Percentiles rank a stretch among this genome's conserved stretches.
Conservation (phyloP, 2,888 invertebrate genomes). For the Tenthredo notha region DNA sequence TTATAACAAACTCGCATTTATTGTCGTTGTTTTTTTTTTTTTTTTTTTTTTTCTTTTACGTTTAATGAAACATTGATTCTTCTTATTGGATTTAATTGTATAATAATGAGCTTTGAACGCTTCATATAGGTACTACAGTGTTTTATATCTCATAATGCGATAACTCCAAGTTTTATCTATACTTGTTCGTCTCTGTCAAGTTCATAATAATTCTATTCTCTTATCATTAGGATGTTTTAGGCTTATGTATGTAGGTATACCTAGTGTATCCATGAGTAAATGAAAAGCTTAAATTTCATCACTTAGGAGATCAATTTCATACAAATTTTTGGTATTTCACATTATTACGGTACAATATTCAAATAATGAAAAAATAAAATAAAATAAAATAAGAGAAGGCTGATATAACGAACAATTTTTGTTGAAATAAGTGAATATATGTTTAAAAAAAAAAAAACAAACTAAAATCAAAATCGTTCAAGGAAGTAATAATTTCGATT, state of each 20-base stretch:
- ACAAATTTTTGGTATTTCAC: too few relatives aligned
- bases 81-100: neutral
- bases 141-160: neutral
- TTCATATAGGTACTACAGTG: neutral
- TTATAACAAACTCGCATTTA: neutral
- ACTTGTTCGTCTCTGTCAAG: constrained; percentile 34
- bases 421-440: neutral
- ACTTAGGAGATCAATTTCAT: too few relatives aligned
- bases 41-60: neutral
- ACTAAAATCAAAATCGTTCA: too few relatives aligned
- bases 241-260: neutral
- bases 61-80: neutral
- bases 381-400: neutral
- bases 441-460: too few relatives aligned
- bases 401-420: neutral
- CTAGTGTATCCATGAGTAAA: neutral
- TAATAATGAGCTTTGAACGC: neutral
- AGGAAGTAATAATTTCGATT: too few relatives aligned
- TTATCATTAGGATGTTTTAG: constrained; percentile 7
- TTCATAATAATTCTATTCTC: constrained; percentile 24
- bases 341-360: too few relatives aligned
- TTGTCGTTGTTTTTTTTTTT: neutral
- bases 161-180: neutral
- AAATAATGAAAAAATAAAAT: neutral
- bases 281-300: neutral